phyloP scores from a whole-genome alignment of 2,797 vertebrate genomes.

The Myoxocephalus aenaeus region DNA sequence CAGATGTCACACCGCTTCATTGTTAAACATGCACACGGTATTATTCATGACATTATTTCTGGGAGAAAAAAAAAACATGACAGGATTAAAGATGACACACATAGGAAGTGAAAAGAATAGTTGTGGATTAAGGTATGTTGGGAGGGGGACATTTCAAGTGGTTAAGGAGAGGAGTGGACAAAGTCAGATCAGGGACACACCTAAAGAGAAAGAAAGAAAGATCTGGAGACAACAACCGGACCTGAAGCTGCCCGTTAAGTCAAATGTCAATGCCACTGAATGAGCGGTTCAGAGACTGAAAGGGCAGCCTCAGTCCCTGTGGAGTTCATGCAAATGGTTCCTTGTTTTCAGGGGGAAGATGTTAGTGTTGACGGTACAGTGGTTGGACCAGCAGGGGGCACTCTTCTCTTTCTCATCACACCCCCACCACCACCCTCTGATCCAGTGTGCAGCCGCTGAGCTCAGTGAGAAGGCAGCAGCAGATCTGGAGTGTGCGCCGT shows the following conservation, averaged over 20 bases:
- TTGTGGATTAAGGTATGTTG: constrained; percentile 4
- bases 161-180: constrained; percentile 38
- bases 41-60: constrained; percentile 26
- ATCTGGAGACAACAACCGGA: constrained; percentile 26
- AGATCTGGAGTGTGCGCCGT: background rate
- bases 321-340: constrained; percentile 45
- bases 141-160: constrained; percentile 9
- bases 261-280: no score
- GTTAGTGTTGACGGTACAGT: constrained; percentile 35
- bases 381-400: constrained; percentile 82
- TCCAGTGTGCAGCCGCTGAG: background rate
- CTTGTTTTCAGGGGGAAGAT: background rate
- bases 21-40: constrained; percentile 49
- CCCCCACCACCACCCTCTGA: background rate
- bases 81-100: constrained; percentile 46
- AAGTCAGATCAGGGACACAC: constrained; percentile 36
- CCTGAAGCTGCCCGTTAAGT: constrained; percentile 53
- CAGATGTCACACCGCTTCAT: constrained; percentile 25
- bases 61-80: constrained; percentile 60
- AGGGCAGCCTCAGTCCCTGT: constrained; percentile 53
- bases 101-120: constrained; percentile 10
- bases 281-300: background rate
- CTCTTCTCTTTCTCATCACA: constrained; percentile 57
- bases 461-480: background rate
- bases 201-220: constrained; percentile 52